Conservation (phyloP, 2,888 invertebrate genomes). For the Thecocarcelia acutangulata region DNA sequence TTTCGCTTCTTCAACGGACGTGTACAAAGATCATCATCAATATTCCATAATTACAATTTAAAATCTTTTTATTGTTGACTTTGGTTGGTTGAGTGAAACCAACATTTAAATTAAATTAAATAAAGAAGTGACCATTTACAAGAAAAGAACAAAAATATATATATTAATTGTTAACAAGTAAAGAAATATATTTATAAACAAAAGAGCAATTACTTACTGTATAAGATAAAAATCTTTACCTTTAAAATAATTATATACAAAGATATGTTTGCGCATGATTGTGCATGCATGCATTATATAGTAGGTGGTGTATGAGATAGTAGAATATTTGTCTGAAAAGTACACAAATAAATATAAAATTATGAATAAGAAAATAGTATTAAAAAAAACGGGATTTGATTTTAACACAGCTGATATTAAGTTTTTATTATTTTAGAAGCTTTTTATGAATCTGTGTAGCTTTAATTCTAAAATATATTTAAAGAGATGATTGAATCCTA, state of each 20-base stretch:
- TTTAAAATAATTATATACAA: slow-evolving; percentile 19
- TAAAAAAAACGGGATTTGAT: too few species aligned
- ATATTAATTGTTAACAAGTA: slow-evolving; percentile 47
- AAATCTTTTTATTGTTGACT: slow-evolving; percentile 33
- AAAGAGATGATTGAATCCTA: too few species aligned
- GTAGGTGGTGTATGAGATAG: background rate
- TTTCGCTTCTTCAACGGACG: slow-evolving; percentile 71
- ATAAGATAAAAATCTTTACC: slow-evolving; percentile 30
- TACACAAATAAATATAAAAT: too few species aligned
- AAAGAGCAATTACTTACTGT: slow-evolving; percentile 55
- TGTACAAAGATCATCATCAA: slow-evolving; percentile 66
- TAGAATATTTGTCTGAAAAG: too few species aligned
- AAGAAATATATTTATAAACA: slow-evolving; percentile 40
- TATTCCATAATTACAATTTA: slow-evolving; percentile 53
- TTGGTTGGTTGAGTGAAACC: slow-evolving; percentile 2
- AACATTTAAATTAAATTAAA: slow-evolving; percentile 12
- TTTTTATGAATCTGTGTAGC: too few species aligned
- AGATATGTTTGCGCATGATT: slow-evolving; percentile 19
- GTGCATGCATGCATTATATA: slow-evolving; percentile 23
- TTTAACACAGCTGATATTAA: too few species aligned
- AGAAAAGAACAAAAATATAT: slow-evolving; percentile 18
- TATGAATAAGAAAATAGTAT: too few species aligned
- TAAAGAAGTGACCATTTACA: slow-evolving; percentile 7
- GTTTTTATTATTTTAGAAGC: too few species aligned
- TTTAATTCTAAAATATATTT: too few species aligned